Conservation (phyloP, 2,113 vertebrate genomes). For the Panthera uncia region DNA sequence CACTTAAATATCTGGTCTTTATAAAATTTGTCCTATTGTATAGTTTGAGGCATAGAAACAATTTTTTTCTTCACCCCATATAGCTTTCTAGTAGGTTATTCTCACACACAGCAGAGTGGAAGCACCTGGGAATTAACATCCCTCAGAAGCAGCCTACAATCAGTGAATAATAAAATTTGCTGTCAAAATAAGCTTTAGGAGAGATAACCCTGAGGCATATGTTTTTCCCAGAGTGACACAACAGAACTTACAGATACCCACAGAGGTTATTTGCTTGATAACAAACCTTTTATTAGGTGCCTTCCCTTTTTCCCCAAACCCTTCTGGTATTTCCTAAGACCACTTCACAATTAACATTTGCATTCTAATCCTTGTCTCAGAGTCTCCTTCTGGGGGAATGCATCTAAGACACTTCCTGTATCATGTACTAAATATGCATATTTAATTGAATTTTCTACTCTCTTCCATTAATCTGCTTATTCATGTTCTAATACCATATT, state of each 20-base stretch:
- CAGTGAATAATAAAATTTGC: neutral
- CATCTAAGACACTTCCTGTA: neutral
- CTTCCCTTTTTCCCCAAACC: neutral
- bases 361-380: neutral
- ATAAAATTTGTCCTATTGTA: neutral
- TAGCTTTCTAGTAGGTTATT: neutral
- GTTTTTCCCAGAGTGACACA: neutral
- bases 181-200: neutral
- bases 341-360: neutral
- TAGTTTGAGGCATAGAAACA: neutral
- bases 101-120: neutral
- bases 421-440: neutral
- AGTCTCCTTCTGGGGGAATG: neutral
- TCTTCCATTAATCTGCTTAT: neutral
- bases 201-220: neutral
- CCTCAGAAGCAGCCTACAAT: neutral
- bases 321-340: neutral
- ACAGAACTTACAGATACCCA: neutral
- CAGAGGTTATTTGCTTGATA: neutral
- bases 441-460: neutral
- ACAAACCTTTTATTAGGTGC: neutral
- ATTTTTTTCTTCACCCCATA: neutral
- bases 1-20: neutral
- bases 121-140: neutral
- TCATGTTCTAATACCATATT: neutral